phyloP scores from a whole-genome alignment of 2,113 vertebrate species.

The Macrotus californicus region DNA sequence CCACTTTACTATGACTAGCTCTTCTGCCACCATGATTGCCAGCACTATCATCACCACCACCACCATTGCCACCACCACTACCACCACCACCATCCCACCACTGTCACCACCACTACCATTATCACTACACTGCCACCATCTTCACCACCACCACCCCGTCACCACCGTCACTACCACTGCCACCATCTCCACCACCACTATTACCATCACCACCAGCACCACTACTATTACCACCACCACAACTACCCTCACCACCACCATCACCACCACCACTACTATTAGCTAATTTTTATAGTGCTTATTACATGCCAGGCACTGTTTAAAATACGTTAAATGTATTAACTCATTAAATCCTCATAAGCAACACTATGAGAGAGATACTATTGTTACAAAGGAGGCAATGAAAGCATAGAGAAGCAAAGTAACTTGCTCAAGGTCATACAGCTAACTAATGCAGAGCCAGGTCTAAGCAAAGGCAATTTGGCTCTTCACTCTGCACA shows the following conservation, averaged over 20 bases:
- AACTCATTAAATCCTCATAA: background rate
- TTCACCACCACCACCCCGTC: fast-evolving
- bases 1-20: background rate
- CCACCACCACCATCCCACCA: no score
- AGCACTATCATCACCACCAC: fast-evolving
- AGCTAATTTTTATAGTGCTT: background rate
- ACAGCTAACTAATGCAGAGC: background rate
- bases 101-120: fast-evolving
- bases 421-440: no score
- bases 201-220: no score
- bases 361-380: background rate
- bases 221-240: fast-evolving
- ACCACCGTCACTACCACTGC: no score
- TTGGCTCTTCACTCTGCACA: background rate
- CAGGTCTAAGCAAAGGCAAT: background rate
- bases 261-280: fast-evolving
- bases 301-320: background rate
- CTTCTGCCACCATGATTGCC: background rate
- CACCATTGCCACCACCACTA: fast-evolving
- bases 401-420: background rate
- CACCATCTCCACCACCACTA: background rate
- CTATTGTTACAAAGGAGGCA: background rate
- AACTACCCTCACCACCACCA: fast-evolving
- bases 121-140: background rate
- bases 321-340: background rate